Percentiles rank a stretch among this genome's conserved stretches.
Evolutionary conservation across 2,113 vertebrate species (phyloP).

Genomic region (Microcebus ravelobensis): DNA sequence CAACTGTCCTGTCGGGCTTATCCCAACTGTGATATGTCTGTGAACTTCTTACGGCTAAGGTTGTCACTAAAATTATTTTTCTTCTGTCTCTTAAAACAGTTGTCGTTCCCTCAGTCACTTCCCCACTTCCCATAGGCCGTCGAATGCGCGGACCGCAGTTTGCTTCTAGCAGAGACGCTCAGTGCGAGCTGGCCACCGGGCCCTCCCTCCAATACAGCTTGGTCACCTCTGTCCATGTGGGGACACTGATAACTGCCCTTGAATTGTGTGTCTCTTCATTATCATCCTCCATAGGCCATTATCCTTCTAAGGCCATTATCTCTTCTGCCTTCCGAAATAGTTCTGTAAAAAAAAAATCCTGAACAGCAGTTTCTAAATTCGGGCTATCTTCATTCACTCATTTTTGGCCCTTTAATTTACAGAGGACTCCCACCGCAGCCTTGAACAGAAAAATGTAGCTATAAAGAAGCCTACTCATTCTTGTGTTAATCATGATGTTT

Average conservation of each 20-base stretch:
- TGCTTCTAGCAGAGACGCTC: background rate
- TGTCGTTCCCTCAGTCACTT: background rate
- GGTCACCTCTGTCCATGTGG: too few relatives aligned
- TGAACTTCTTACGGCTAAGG: background rate
- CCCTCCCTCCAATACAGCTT: background rate
- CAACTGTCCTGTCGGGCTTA: background rate
- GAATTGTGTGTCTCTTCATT: background rate
- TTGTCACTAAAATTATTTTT: background rate
- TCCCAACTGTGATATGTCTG: background rate
- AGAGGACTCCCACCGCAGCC: background rate
- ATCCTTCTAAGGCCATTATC: background rate
- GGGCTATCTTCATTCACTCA: background rate
- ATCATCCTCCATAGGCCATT: background rate
- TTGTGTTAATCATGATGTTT: background rate
- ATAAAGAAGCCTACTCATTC: background rate
- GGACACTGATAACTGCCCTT: accelerated
- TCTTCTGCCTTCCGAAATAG: background rate
- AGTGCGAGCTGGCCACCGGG: background rate
- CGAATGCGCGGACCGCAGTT: background rate
- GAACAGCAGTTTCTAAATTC: slow-evolving; percentile 45
- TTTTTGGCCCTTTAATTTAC: slow-evolving; percentile 58
- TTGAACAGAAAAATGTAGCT: slow-evolving; percentile 38
- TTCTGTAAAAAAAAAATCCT: background rate
- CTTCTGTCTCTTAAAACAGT: slow-evolving; percentile 12
- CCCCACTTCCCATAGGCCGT: background rate